Evolutionary conservation across 2,113 vertebrate species (phyloP).

Genomic region (Quiscalus mexicanus): DNA sequence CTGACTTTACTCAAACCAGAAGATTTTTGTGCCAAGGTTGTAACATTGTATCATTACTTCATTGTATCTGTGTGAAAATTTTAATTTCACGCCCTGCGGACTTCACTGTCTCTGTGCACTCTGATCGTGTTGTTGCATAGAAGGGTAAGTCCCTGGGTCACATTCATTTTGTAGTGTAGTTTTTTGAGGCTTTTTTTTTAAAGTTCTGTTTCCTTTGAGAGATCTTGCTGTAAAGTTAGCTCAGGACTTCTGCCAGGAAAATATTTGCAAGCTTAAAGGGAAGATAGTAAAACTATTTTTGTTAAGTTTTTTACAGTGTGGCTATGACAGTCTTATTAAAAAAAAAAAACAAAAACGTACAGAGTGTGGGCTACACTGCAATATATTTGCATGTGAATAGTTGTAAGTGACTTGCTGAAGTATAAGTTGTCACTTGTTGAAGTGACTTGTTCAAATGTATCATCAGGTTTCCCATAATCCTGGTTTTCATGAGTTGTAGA

Average conservation of each 20-base stretch:
- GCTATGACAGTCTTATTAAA: not conserved
- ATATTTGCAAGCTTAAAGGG: not conserved
- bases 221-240: conserved; percentile 23
- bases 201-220: conserved; percentile 52
- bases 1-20: conserved; percentile 65
- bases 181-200: not conserved
- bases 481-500: not conserved
- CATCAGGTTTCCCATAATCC: not conserved
- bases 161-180: conserved; percentile 53
- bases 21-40: conserved; percentile 66
- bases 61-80: conserved; percentile 70
- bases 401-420: not conserved
- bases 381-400: not conserved
- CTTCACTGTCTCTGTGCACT: conserved; percentile 63
- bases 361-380: fast-evolving
- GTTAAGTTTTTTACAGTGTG: not conserved
- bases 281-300: not conserved
- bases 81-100: conserved; percentile 73
- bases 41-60: conserved; percentile 64
- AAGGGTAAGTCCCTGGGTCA: conserved; percentile 68
- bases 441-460: not conserved
- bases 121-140: conserved; percentile 53
- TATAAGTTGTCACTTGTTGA: not conserved
- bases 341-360: fast-evolving
- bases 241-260: conserved; percentile 15